These are phyloP conservation scores for Tenthredo distinguenda DNA, from an alignment of 2,888 invertebrate genomes.

Conservation along the genomic window DNA sequence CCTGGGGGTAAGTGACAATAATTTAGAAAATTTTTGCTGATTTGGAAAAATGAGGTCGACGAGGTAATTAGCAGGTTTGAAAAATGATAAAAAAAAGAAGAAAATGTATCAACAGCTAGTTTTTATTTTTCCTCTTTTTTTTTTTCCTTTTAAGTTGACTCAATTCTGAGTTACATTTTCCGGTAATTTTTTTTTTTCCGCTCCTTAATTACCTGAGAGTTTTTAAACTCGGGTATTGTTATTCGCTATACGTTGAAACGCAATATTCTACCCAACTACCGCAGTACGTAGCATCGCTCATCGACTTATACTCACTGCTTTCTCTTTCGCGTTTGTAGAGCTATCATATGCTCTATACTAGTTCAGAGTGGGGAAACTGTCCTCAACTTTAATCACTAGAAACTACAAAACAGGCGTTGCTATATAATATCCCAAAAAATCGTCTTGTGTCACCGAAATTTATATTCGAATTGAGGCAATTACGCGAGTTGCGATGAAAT, in stretches of 20 bases:
- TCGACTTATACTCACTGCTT: conserved; percentile 30
- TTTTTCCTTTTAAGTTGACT: neutral
- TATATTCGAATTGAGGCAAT: neutral
- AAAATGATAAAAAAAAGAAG: neutral
- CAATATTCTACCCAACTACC: neutral
- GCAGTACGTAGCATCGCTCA: conserved; percentile 3
- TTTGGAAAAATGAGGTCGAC: neutral
- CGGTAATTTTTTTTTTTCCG: neutral
- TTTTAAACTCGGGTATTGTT: conserved; percentile 10
- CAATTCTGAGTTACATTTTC: neutral
- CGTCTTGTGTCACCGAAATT: neutral
- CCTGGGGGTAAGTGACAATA: neutral
- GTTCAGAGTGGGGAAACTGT: conserved; percentile 18
- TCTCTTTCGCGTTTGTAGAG: conserved; percentile 26
- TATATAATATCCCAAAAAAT: neutral
- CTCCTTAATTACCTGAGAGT: conserved; percentile 1
- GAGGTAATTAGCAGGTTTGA: neutral
- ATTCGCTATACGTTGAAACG: neutral
- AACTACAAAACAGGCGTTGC: neutral
- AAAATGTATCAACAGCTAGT: neutral
- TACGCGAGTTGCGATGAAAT: neutral
- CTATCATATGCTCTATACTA: neutral
- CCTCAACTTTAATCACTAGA: conserved; percentile 15
- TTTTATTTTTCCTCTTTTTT: neutral
- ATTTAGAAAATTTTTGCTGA: neutral